These are phyloP conservation scores for Exephanes ischioxanthus DNA, from an alignment of 2,888 invertebrate genomes.

Conservation along the genomic window DNA sequence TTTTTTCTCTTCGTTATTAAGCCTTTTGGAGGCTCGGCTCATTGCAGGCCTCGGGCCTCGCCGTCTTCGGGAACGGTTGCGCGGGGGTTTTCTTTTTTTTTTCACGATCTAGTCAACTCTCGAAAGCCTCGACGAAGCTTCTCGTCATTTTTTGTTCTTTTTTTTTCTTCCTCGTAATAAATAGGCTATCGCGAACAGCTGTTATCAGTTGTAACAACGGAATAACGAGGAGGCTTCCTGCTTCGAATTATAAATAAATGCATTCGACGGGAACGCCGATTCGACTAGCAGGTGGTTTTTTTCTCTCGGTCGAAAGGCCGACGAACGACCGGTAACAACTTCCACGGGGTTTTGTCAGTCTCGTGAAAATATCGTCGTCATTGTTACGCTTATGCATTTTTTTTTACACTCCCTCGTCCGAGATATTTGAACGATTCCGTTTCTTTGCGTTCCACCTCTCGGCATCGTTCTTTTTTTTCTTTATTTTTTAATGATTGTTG, in stretches of 20 bases:
- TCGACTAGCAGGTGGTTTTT: conserved; percentile 52
- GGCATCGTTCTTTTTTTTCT: conserved; percentile 9
- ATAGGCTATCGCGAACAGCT: not conserved
- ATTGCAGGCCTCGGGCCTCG: conserved; percentile 69
- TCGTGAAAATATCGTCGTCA: conserved; percentile 32
- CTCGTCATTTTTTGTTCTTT: not conserved
- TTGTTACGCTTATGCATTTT: not conserved
- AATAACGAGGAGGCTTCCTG: not conserved
- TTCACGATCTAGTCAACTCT: conserved; percentile 3
- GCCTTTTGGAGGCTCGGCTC: conserved; percentile 71
- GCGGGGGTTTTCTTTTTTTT: not conserved
- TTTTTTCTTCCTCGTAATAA: not conserved
- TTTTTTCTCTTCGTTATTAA: conserved; percentile 63
- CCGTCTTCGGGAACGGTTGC: conserved; percentile 45
- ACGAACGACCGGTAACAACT: conserved; percentile 25
- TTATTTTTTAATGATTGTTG: not conserved
- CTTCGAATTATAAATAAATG: conserved; percentile 61
- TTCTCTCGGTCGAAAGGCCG: conserved; percentile 15
- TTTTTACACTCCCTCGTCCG: not conserved
- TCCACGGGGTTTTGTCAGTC: conserved; percentile 41
- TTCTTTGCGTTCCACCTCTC: not conserved
- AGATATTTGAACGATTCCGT: not conserved
- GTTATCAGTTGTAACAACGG: not conserved
- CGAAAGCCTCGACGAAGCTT: conserved; percentile 3
- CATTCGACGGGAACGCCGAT: conserved; percentile 52